Base-by-base conservation (phyloP, 2,797 vertebrate genomes). In the Phrynocephalus forsythii region DNA sequence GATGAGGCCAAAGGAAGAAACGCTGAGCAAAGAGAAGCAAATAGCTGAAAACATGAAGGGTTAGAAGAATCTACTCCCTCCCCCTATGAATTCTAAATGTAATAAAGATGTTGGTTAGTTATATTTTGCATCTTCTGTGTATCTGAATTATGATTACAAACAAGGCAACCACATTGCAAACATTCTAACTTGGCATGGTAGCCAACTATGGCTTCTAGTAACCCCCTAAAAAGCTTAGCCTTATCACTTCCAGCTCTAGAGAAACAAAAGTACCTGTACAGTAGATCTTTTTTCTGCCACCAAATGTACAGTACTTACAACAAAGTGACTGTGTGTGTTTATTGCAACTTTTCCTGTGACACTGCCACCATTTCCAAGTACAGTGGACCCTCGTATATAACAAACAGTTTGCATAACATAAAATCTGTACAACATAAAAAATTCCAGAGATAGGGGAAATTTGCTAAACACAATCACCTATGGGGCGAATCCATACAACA, bases 41-140 rank as follows among this genome's bases (percentile, higher is more conserved):
- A 56, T 52, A 1, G 9, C 63, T 83, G 30, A 9, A 76, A 22
- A 9, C 60, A 56, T 30, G 18, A 82, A 50, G 60, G 5, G 7
- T 11, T 44, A 50, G 73, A 26, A 52, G 5, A 73, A 33, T 73
- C 30, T 73, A 9, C 75, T 10, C 63, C 44, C 9, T 28, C 52
- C 52, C 15, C 6, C 26, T 56, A 63, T 44, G 9, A 82, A 69
- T 50, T 82, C 52, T 63, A 84, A 69, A 79, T 75, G 10, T 73
- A 86, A 75, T 86, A 86, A 75, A 87, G 33, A 68, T 83, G 60
- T 87, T 81, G 52, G n/a, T 76, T 76, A 30, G 11, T 82, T 83
- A 87, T 83, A 52, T 52, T 48, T 8, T 18, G 77, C 44, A 26
- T 66, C 44, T 60, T 86, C 33, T 22, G 26, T 38, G 26, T 76